Evolutionary conservation across 1,140 invertebrate genomes (phyloP).

Genomic region (Nixonia krombeini): DNA sequence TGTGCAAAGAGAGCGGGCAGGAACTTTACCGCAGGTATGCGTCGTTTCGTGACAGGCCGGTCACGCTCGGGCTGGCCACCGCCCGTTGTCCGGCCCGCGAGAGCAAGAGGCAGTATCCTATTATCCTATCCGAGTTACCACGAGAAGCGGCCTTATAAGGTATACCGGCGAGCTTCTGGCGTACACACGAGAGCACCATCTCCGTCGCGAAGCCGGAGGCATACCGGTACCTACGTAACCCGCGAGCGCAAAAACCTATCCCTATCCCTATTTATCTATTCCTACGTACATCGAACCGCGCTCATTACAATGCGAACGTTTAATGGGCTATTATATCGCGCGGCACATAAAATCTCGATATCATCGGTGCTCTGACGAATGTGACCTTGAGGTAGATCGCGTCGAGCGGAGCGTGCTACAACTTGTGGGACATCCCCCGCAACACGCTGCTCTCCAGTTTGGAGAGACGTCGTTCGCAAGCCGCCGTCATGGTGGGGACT

Average conservation of each 20-base stretch:
- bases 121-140: conserved; percentile 61
- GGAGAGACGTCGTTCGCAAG: no score
- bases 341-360: conserved; percentile 44
- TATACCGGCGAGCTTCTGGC: conserved; percentile 31
- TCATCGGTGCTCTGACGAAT: conserved; percentile 30
- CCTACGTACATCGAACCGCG: conserved; percentile 49
- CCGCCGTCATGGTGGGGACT: no score
- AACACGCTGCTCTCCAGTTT: no score
- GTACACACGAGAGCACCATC: conserved; percentile 30
- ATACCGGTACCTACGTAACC: conserved; percentile 35
- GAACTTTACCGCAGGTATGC: conserved; percentile 38
- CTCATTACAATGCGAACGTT: conserved; percentile 50
- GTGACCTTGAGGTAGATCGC: conserved; percentile 24
- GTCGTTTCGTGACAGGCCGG: conserved; percentile 53
- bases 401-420: no score
- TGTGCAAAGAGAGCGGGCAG: conserved; percentile 8
- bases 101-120: conserved; percentile 60
- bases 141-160: conserved; percentile 63
- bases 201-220: conserved; percentile 19
- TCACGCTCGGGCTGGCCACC: conserved; percentile 59
- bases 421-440: no score
- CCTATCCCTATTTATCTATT: conserved; percentile 55
- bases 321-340: conserved; percentile 54
- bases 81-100: conserved; percentile 54
- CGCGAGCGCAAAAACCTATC: conserved; percentile 40